Conservation (phyloP, 1,140 invertebrate species). For the Galleria mellonella region DNA sequence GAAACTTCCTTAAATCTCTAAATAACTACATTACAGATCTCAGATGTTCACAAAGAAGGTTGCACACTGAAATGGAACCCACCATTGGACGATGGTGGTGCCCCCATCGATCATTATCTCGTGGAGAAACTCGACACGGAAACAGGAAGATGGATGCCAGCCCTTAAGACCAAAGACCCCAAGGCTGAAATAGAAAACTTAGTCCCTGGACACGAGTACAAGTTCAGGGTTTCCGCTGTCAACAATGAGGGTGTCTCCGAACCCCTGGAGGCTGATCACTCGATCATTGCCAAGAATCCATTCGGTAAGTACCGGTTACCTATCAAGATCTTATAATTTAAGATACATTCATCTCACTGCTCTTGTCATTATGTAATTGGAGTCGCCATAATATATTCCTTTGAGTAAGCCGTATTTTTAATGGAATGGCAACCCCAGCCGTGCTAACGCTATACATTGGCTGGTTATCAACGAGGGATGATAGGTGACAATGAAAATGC, state of each 20-base stretch:
- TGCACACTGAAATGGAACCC: slow-evolving; percentile 96
- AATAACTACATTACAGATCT: slow-evolving; percentile 51
- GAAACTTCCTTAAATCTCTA: too few species aligned
- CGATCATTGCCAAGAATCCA: slow-evolving; percentile 97
- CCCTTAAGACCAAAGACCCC: slow-evolving; percentile 83
- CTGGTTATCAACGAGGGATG: too few species aligned
- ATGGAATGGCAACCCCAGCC: too few species aligned
- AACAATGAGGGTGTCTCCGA: slow-evolving; percentile 97
- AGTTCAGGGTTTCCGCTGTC: slow-evolving; percentile 96
- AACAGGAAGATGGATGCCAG: slow-evolving; percentile 89
- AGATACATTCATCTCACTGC: too few species aligned
- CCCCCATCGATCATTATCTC: slow-evolving; percentile 92
- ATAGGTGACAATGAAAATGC: too few species aligned
- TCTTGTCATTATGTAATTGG: too few species aligned
- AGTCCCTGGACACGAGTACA: slow-evolving; percentile 95
- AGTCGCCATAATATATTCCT: too few species aligned
- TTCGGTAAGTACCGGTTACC: slow-evolving; percentile 80
- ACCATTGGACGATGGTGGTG: slow-evolving; percentile 93
- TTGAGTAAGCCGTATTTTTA: too few species aligned
- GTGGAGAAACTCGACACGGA: slow-evolving; percentile 94
- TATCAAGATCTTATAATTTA: not conserved
- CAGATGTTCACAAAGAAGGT: slow-evolving; percentile 94
- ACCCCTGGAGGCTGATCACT: slow-evolving; percentile 90
- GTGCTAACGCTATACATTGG: too few species aligned
- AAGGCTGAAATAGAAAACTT: slow-evolving; percentile 90